Conservation (phyloP, 1,140 invertebrate species). For the Habropoda laboriosa region DNA sequence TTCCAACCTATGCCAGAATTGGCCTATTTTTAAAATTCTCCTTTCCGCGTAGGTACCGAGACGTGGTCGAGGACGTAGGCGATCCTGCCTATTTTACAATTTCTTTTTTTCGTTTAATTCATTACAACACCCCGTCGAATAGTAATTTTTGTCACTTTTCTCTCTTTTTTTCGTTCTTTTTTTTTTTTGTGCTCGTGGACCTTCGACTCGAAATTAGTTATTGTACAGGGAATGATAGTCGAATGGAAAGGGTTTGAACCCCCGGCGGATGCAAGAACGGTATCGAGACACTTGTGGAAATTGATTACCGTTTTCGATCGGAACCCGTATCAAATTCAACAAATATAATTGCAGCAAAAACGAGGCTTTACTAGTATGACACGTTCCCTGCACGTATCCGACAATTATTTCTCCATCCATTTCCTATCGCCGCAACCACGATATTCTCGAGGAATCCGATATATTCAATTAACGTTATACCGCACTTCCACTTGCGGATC, state of each 20-base stretch:
- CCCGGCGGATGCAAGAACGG: conserved; percentile 26
- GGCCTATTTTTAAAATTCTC: not conserved
- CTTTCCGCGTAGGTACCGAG: not conserved
- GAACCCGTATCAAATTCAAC: conserved; percentile 66
- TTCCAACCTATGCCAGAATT: too few relatives aligned
- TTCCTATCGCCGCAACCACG: conserved; percentile 66
- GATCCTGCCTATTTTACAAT: not conserved
- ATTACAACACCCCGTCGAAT: not conserved
- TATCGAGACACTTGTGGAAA: conserved; percentile 62
- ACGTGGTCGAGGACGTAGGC: too few relatives aligned
- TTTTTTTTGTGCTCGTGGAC: too few relatives aligned
- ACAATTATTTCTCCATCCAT: conserved; percentile 68
- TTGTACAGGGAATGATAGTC: conserved; percentile 10
- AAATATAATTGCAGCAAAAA: conserved; percentile 68
- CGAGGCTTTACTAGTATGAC: conserved; percentile 63
- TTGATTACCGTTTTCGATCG: conserved; percentile 67
- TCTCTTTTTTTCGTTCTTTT: not conserved
- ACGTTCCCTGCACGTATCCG: conserved; percentile 61
- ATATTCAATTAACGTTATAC: conserved; percentile 68
- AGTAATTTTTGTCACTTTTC: not conserved
- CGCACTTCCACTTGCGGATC: conserved; percentile 65
- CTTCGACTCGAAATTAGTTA: conserved; percentile 24
- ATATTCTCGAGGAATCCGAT: conserved; percentile 68
- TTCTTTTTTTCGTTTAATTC: too few relatives aligned
- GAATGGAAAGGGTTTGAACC: conserved; percentile 11